These are phyloP conservation scores for Philopedon plagiatum DNA, from an alignment of 2,888 invertebrate genomes.

Conservation along the genomic window DNA sequence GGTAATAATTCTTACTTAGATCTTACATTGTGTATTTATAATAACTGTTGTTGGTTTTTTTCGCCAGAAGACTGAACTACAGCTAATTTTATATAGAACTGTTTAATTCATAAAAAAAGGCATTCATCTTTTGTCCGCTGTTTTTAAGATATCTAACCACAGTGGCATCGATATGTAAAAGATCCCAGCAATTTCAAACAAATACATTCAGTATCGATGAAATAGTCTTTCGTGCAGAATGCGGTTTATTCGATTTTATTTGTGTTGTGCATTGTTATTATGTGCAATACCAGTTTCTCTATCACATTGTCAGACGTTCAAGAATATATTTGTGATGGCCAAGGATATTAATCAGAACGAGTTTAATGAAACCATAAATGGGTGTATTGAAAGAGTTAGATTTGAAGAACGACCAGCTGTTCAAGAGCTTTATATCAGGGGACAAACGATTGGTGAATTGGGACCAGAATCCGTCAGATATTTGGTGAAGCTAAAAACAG, in stretches of 20 bases:
- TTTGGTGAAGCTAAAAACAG: slow-evolving; percentile 18
- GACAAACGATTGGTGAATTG: slow-evolving; percentile 21
- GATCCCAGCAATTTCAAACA: neutral
- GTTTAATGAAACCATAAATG: slow-evolving; percentile 24
- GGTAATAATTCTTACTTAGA: no score
- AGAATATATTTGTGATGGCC: slow-evolving; percentile 7
- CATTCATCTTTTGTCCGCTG: no score
- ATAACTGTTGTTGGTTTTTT: no score
- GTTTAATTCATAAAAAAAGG: no score
- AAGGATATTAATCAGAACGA: neutral
- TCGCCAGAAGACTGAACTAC: no score
- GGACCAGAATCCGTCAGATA: slow-evolving; percentile 38
- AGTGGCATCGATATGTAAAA: neutral
- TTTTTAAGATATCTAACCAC: neutral
- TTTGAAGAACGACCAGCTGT: slow-evolving; percentile 11
- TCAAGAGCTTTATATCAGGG: slow-evolving; percentile 13
- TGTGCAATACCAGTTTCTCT: neutral
- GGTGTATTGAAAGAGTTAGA: slow-evolving; percentile 15
- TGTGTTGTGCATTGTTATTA: neutral
- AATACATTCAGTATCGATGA: neutral
- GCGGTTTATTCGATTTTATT: neutral
- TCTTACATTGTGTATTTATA: no score
- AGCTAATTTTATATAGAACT: no score
- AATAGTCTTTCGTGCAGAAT: neutral
- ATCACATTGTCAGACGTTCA: slow-evolving; percentile 2